Evolutionary conservation across 2,113 vertebrate genomes (phyloP).

Genomic region (Rhagologus leucostigma): DNA sequence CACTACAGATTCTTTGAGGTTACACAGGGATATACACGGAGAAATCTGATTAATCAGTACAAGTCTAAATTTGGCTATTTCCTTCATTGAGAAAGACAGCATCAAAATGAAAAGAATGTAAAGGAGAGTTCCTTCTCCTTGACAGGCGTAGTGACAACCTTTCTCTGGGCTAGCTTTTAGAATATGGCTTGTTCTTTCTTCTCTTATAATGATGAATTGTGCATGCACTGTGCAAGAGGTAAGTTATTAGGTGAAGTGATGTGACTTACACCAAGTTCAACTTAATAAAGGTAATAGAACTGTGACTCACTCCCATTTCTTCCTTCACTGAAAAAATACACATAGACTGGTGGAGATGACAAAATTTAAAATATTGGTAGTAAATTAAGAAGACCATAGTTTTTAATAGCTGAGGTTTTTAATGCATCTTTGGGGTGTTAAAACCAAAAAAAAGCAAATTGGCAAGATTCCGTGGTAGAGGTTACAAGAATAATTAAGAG

Average conservation of each 20-base stretch:
- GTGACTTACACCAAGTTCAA: background rate
- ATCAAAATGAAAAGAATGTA: background rate
- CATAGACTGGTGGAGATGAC: background rate
- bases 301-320: background rate
- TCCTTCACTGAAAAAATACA: background rate
- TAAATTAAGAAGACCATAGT: background rate
- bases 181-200: background rate
- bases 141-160: background rate
- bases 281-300: background rate
- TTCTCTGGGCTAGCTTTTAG: background rate
- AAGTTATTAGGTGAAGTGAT: background rate
- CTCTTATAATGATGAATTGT: background rate
- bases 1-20: background rate
- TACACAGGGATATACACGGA: background rate
- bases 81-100: background rate
- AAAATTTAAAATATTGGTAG: too few species aligned
- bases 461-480: background rate
- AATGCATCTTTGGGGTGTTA: background rate
- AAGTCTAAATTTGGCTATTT: background rate
- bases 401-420: background rate
- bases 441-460: background rate
- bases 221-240: background rate
- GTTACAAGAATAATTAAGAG: background rate
- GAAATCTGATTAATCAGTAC: background rate
- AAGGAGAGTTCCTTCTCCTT: background rate